Base-by-base conservation (phyloP, 2,797 vertebrate species). In the Sebastes matsubarae region DNA sequence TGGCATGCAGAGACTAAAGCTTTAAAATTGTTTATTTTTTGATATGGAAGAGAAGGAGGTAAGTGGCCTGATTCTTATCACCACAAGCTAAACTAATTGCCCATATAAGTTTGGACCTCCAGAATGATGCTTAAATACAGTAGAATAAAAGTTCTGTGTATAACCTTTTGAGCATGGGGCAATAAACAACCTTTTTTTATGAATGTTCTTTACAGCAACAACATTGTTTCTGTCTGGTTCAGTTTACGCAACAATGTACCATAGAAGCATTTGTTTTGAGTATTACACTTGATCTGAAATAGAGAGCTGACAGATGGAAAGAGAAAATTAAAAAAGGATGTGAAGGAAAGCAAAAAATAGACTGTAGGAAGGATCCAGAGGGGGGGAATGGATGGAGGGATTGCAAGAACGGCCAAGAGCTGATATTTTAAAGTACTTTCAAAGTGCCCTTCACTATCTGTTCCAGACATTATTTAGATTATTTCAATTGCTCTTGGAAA, bases 381-480 rank as follows among this genome's bases (percentile, higher is more conserved):
- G 46, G 69, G 72, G 72, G 42, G 61, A 54, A 72, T 22, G 74
- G 6, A 64, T 81, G 34, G 75, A 80, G 12, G 38, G 59, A 38
- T 24, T 16, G 50, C 8, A 12, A 54, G 50, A 68, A 63, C 8
- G 7, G 80, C 77, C 81, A 80, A 80, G 25, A 36, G 38, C 73
- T 36, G 42, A 65, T 83, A 68, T 20, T 58, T 70, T 36, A 25
- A 57, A 60, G 24, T 29, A 7, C 22, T 78, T 83, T 85, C 77
- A 83, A 83, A 87, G 83, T 70, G 61, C 12, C 76, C 42, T 18
- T 20, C 55, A 2, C 64, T 73, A 38, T 88, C 70, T 75, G 54
- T 75, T 87, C 82, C 86, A 82, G 76, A 81, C 81, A 50, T 81
- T 71, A 88, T 83, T 82, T 79, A 63, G 77, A 83, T 84, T 80